Evolutionary conservation across 2,797 vertebrate species (phyloP).

Genomic region (Poecile montanus): DNA sequence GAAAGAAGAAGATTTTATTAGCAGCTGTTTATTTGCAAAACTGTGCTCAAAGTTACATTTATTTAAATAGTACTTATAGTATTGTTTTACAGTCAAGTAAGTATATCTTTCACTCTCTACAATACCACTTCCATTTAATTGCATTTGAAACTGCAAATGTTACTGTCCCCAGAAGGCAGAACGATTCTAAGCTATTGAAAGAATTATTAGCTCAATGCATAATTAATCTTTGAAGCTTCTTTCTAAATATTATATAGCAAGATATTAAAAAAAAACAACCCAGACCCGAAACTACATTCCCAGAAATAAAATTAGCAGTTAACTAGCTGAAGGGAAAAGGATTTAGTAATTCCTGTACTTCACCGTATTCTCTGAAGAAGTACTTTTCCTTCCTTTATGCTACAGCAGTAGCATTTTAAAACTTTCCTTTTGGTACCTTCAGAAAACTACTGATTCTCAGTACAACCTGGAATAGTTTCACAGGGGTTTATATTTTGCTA

Average conservation of each 20-base stretch:
- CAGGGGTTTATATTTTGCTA: neutral
- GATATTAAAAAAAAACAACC: neutral
- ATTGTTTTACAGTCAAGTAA: neutral
- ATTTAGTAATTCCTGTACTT: neutral
- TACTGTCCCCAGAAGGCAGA: neutral
- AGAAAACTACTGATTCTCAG: neutral
- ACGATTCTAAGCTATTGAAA: neutral
- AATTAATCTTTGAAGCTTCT: neutral
- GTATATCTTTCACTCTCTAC: neutral
- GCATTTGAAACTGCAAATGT: neutral
- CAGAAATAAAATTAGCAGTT: neutral
- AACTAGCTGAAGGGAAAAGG: neutral
- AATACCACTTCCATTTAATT: neutral
- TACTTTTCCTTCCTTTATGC: neutral
- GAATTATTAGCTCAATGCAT: neutral
- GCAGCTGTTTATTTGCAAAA: slow-evolving; percentile 30
- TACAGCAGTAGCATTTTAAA: neutral
- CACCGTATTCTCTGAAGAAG: neutral
- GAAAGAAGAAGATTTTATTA: slow-evolving; percentile 3
- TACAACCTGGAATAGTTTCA: neutral
- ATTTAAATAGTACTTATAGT: neutral
- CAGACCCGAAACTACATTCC: neutral
- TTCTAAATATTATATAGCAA: neutral
- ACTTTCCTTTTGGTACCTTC: neutral
- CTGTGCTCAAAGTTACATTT: neutral